Evolutionary conservation across 2,113 vertebrate species (phyloP).

Genomic region (Aix galericulata): DNA sequence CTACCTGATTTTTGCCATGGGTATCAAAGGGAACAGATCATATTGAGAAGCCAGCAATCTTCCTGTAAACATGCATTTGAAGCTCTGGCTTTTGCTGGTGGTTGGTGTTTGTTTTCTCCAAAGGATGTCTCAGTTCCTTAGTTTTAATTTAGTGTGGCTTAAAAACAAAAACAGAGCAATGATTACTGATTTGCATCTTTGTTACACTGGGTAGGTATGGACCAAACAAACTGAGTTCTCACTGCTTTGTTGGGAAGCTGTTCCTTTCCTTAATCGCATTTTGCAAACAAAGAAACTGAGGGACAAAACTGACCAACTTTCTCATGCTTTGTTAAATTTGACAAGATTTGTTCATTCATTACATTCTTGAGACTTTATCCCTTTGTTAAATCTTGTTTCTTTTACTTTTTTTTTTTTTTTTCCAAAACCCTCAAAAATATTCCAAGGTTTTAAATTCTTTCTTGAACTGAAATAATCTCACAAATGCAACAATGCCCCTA

Average conservation of each 20-base stretch:
- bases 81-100: background rate
- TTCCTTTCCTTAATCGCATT: background rate
- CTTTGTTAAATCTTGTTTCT: background rate
- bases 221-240: background rate
- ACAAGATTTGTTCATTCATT: background rate
- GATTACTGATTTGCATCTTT: background rate
- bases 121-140: background rate
- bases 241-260: background rate
- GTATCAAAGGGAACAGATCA: background rate
- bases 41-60: background rate
- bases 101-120: background rate
- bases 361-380: background rate
- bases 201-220: accelerated
- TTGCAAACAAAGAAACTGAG: background rate
- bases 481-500: background rate
- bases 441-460: background rate
- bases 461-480: background rate
- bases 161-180: background rate
- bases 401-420: constrained; percentile 17
- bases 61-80: background rate
- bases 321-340: background rate
- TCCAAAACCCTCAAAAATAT: background rate
- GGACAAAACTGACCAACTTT: background rate
- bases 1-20: background rate
- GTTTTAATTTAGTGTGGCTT: background rate